Evolutionary conservation across 2,797 vertebrate genomes (phyloP).

Genomic region (Enteromius afrohamiltoni): DNA sequence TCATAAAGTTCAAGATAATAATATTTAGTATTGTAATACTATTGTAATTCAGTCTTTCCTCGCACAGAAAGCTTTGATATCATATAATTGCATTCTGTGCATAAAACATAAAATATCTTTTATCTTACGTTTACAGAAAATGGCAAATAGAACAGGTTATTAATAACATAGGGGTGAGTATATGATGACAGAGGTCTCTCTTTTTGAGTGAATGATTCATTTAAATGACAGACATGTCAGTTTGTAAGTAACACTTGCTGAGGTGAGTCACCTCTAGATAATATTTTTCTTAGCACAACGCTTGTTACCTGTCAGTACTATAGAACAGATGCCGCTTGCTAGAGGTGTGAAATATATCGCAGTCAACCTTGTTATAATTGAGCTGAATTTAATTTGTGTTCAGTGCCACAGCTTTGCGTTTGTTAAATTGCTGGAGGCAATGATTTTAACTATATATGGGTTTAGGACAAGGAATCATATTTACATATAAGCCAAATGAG

Average conservation of each 20-base stretch:
- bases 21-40: no score
- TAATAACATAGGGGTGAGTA: background rate
- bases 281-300: slow-evolving; percentile 11
- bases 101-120: background rate
- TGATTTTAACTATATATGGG: background rate
- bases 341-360: slow-evolving; percentile 20
- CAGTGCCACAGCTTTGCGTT: no score
- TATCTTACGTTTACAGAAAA: background rate
- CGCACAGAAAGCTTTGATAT: background rate
- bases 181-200: background rate
- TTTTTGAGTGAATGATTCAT: background rate
- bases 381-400: no score
- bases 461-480: background rate
- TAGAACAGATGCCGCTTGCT: background rate
- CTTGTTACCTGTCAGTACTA: slow-evolving; percentile 5
- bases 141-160: background rate
- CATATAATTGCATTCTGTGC: background rate
- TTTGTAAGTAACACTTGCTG: slow-evolving; percentile 6
- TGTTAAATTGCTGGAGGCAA: no score
- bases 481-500: slow-evolving; percentile 25
- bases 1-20: no score
- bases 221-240: slow-evolving; percentile 11
- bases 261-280: slow-evolving; percentile 12
- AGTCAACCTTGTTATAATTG: slow-evolving; percentile 32
- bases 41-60: background rate